Base-by-base conservation (phyloP, 2,113 vertebrate species). In the Manacus vitellinus region DNA sequence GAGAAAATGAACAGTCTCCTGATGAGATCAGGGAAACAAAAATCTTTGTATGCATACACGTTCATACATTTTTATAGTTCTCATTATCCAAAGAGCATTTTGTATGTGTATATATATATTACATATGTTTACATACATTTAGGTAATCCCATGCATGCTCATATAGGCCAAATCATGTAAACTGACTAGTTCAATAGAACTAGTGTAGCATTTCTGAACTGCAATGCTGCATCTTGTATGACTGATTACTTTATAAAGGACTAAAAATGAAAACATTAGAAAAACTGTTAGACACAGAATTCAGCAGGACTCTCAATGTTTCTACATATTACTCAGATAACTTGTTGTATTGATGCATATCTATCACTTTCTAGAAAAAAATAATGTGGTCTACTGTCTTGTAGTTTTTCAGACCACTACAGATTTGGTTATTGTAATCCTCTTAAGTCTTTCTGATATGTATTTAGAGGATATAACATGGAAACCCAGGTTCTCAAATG, bases 361-460 rank as follows among this genome's bases (percentile, higher is more conserved):
- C 31, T 59, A 33, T 31, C 27, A 58, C 4, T 49, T 79, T 72
- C 30, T 28, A 56, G n/a, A 18, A 62, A 59, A 59, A 76, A 12
- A 8, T 3, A 11, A 12, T 10, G 12, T 30, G 21, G 6, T 7
- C 7, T 54, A 43, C 37, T 68, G 31, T 46, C 43, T 12, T 27
- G 22, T 56, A 56, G 30, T 33, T 44, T 18, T 58, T 46, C 25
- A 62, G n/a, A 6, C 8, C 20, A 37, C 10, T 54, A 54, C 4
- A 41, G 15, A 43, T 83, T 67, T 72, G 15, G 18, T 67, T 72
- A 47, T 61, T 24, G 33, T 24, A 72, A 22, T 18, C 7, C 16
- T 80, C 49, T 44, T 19, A 8, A 83, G 9, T 31, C 11, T 83
- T 88, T 59, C 14, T 4, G 3, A 6, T 33, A 30, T 0, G 0